Base-by-base conservation (phyloP, 2,888 invertebrate species). In the Micoletzkya japonica region DNA sequence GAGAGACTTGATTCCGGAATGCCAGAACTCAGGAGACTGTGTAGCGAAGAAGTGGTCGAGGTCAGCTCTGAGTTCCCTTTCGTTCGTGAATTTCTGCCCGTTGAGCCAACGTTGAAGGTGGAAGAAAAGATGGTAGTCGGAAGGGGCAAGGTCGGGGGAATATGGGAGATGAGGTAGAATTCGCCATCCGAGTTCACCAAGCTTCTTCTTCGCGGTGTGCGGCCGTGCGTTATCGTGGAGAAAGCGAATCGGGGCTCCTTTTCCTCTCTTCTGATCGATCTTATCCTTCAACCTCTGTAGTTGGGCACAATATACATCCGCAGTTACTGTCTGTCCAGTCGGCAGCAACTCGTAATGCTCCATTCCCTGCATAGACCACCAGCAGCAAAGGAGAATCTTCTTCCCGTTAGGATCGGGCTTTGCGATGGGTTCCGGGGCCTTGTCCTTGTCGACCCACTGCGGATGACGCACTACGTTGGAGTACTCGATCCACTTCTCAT, bases 151-250 rank as follows among this genome's bases (percentile, higher is more conserved):
- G 63, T 63, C 63, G 26, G 50, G 63, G 20, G 24, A 34, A 26
- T 63, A 63, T 1, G 63, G 63, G 3, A 34, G 63, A 50, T 63
- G 50, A 17, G 63, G 52, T 7, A 63, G 32, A 6, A 63, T 17
- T 14, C 34, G 49, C 63, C 50, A 63, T 2, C 63, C 34, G 6
- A 50, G 50, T 34, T 63, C 50, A 26, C 24, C 2, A 37, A 36
- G 32, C 6, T 39, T 61, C 50, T 2, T 6, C 36, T 34, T 63
- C 36, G 63, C 63, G 3, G 34, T 24, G 26, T 63, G 34, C 1
- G 63, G 63, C 32, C 50, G 50, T 1, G 63, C 63, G 50, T 63
- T 63, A 50, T 50, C 63, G 63, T 63, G 63, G 4, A 7, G 63
- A 20, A 63, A 63, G 34, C n/a, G 32, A 10, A 52, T 49, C n/a